Percentiles rank a stretch among this genome's conserved stretches.
Conservation (phyloP, 30 jellyfish, hydroid and myxozoan species). For the Cassiopea andromeda region DNA sequence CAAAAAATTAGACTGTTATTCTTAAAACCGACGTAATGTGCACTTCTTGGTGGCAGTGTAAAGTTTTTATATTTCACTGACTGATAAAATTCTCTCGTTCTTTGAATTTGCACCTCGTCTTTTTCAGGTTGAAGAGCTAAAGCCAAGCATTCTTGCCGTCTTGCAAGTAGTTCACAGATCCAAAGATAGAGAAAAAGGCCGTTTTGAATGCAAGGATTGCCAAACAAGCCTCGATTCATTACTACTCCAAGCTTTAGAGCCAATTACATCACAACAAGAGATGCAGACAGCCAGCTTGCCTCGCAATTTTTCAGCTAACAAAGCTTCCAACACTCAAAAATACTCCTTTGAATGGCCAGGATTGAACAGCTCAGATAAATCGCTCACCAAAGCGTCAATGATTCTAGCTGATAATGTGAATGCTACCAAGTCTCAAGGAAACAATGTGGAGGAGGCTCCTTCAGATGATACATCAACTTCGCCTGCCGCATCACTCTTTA, state of each 20-base stretch:
- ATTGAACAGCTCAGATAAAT: conserved; percentile 33
- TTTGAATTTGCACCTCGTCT: not conserved
- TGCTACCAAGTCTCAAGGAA: not conserved
- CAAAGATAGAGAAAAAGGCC: conserved; percentile 38
- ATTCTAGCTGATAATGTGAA: conserved; percentile 1
- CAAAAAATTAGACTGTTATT: too few relatives aligned
- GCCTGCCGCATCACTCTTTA: conserved; percentile 89
- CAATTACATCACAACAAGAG: conserved; percentile 36
- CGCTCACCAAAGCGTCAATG: conserved; percentile 30
- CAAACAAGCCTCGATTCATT: conserved; percentile 61
- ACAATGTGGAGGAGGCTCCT: conserved; percentile 32
- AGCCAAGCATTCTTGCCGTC: conserved; percentile 73
- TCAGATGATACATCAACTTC: conserved; percentile 46
- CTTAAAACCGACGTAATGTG: too few relatives aligned
- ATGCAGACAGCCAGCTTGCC: conserved; percentile 81
- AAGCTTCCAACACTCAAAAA: conserved; percentile 41
- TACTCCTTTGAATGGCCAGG: conserved; percentile 66
- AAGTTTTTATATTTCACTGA: not conserved
- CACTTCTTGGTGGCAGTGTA: too few relatives aligned
- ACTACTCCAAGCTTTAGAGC: conserved; percentile 69
- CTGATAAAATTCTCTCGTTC: not conserved
- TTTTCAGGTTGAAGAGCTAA: conserved; percentile 65
- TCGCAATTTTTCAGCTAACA: conserved; percentile 50
- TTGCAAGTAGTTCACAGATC: conserved; percentile 66
- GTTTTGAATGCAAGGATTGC: conserved; percentile 59